These are phyloP conservation scores for Cheilosia variabilis DNA, from an alignment of 2,888 invertebrate genomes.

Conservation along the genomic window DNA sequence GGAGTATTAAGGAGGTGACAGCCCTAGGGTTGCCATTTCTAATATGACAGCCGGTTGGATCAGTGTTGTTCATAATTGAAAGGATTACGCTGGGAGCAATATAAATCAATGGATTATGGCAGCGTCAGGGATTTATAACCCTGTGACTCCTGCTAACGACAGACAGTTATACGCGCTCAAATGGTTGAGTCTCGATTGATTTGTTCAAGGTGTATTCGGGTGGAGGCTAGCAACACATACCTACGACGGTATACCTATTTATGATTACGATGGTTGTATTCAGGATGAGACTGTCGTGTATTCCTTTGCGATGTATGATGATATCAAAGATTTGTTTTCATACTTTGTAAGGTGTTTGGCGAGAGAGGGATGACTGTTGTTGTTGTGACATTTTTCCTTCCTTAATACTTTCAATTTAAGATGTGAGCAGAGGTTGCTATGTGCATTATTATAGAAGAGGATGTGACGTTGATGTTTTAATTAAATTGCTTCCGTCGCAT, in stretches of 20 bases:
- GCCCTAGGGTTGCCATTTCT: slow-evolving; percentile 14
- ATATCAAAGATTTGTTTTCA: too few relatives aligned
- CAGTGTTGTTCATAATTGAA: slow-evolving; percentile 64
- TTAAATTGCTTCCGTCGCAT: slow-evolving; percentile 4
- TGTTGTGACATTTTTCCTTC: too few relatives aligned
- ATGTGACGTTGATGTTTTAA: neutral
- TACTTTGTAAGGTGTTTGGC: too few relatives aligned
- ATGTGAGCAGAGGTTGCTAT: too few relatives aligned
- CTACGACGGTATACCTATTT: neutral
- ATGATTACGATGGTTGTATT: slow-evolving; percentile 23
- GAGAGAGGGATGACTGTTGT: too few relatives aligned
- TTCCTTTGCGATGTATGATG: too few relatives aligned
- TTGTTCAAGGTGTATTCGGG: neutral
- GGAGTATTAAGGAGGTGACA: neutral
- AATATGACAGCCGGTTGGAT: slow-evolving; percentile 39
- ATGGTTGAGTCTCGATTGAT: slow-evolving; percentile 45
- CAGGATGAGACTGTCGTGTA: too few relatives aligned
- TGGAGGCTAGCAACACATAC: neutral
- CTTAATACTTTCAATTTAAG: too few relatives aligned
- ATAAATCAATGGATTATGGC: slow-evolving; percentile 65
- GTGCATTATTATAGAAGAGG: too few relatives aligned
- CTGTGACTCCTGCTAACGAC: slow-evolving; percentile 14
- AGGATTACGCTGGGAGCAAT: slow-evolving; percentile 50
- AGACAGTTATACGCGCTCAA: slow-evolving; percentile 6
- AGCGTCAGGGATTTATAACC: slow-evolving; percentile 38